Percentiles rank a stretch among this genome's conserved stretches.
phyloP scores from a whole-genome alignment of 2,888 invertebrate genomes.

The Andrena dorsata region DNA sequence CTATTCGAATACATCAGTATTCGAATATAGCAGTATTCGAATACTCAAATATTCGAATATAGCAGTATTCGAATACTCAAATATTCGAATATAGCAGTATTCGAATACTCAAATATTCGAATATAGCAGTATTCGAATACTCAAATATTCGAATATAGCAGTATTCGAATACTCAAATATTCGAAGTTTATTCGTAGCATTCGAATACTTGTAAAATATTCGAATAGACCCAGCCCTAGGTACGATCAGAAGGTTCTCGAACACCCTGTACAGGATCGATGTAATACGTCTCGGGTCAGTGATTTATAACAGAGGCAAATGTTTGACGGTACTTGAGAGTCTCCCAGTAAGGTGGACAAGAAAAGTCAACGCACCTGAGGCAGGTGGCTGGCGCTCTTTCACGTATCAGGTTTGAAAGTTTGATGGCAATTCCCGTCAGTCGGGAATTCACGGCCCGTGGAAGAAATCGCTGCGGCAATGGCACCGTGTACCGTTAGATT shows the following conservation, averaged over 20 bases:
- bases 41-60: too few relatives aligned
- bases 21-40: too few relatives aligned
- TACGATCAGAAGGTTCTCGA: not conserved
- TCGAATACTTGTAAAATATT: too few relatives aligned
- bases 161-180: too few relatives aligned
- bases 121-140: too few relatives aligned
- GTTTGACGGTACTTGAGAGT: constrained; percentile 24
- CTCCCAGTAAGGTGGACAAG: constrained; percentile 24
- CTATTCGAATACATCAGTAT: too few relatives aligned
- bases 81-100: too few relatives aligned
- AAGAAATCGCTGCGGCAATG: constrained; percentile 45
- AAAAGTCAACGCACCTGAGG: constrained; percentile 53
- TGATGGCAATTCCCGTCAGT: constrained; percentile 39
- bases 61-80: too few relatives aligned
- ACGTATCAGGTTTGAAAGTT: constrained; percentile 49
- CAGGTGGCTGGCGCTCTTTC: constrained; percentile 45
- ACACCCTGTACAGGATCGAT: not conserved
- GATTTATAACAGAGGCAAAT: not conserved
- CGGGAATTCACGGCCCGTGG: constrained; percentile 35
- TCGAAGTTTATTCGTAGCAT: too few relatives aligned
- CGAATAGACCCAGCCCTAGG: too few relatives aligned
- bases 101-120: too few relatives aligned
- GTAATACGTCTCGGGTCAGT: not conserved
- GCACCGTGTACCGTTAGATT: constrained; percentile 57
- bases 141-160: too few relatives aligned